A percentile compares a stretch with the other conserved stretches of the same genome.
These are phyloP conservation scores for Gymnogyps californianus DNA, from an alignment of 2,113 vertebrate species.

Conservation along the genomic window DNA sequence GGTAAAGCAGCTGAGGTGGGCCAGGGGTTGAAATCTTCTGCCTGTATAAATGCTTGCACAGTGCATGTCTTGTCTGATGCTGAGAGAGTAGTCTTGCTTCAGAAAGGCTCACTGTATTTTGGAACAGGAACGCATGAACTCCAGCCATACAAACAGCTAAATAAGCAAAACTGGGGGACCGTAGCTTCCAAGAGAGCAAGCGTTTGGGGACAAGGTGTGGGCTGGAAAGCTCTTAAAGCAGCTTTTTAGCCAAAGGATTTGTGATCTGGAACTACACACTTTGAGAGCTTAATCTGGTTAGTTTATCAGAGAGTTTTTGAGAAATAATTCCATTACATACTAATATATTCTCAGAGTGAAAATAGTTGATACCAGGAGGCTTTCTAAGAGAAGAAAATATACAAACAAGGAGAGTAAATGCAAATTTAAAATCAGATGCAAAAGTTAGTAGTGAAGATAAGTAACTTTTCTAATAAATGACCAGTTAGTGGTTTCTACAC, in stretches of 20 bases:
- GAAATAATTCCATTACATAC: neutral
- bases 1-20: neutral
- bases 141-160: neutral
- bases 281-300: neutral
- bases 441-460: neutral
- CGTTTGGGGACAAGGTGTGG: neutral
- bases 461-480: neutral
- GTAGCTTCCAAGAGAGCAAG: neutral
- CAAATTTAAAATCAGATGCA: neutral
- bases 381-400: neutral
- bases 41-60: neutral
- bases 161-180: neutral
- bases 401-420: neutral
- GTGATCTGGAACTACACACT: fast-evolving
- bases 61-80: neutral
- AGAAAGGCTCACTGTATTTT: neutral
- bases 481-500: neutral
- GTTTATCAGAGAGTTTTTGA: neutral
- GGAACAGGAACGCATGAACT: neutral
- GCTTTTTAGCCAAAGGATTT: neutral
- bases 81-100: neutral
- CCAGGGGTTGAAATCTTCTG: neutral
- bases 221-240: neutral
- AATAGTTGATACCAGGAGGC: neutral
- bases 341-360: neutral